Evolutionary conservation across 2,888 invertebrate genomes (phyloP), one percentile per base, ranked within the genome.

Genomic region (Agapostemon virescens): DNA sequence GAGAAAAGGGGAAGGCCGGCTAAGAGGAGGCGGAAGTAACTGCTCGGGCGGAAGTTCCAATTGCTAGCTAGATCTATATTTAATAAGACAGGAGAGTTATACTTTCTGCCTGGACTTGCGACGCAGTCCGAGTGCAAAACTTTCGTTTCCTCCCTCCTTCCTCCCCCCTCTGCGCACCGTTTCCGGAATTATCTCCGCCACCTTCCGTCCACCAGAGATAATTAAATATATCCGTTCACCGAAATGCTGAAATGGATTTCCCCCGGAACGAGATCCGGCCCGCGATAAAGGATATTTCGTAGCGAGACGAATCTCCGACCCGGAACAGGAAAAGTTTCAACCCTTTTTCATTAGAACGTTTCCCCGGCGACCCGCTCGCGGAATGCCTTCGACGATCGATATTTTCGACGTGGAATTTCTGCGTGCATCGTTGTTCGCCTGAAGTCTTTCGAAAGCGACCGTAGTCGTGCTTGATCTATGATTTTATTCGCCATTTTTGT

Each of bases 81-180:
- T 90, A 90, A 90, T 89, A 90, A 90, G 90, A 90, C 88, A 86
- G 85, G 74, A 84, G 87, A 89, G 89, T 89, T 89, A 89, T 89
- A 88, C 88, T 89, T 88, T 88, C 85, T 81, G 84, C 83, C 76
- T 58, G 74, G 75, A 72, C 85, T 84, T 83, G 78, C 83, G 82
- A 86, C 84, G 87, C 86, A 80, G 86, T 87, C 89, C 86, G 85
- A 88, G 88, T 84, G 86, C 86, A 81, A 88, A 89, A 88, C 83
- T 88, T 89, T 86, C 84, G 80, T 82, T n/a, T n/a, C n/a, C n/a
- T n/a, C n/a, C n/a, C n/a, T n/a, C n/a, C 78, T 36, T 55, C 15
- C 40, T 45, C 15, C 15, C 26, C 26, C n/a, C 73, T 61, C 42
- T 58, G 33, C 26, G 15, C 36, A 13, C 9, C 30, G 58, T 58